Conservation (phyloP, 2,797 vertebrate genomes). For the Siniperca undulata region DNA sequence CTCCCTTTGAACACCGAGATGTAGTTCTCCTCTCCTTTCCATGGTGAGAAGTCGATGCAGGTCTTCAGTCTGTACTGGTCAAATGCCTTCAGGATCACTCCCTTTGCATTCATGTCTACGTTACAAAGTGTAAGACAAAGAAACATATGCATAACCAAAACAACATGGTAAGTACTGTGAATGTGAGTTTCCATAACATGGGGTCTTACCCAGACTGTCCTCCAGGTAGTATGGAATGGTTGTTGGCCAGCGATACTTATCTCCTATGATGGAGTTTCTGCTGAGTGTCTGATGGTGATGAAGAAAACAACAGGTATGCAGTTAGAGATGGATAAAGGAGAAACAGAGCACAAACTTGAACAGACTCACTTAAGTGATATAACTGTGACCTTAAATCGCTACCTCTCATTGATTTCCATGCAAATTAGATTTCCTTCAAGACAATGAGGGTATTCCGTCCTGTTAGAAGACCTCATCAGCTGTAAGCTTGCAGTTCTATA, state of each 20-base stretch:
- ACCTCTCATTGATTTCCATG: neutral
- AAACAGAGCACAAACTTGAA: neutral
- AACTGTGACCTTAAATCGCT: neutral
- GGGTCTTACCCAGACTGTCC: conserved; percentile 87
- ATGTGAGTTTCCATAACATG: neutral
- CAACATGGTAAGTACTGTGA: rapidly evolving
- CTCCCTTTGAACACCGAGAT: conserved; percentile 90
- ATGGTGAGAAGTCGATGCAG: conserved; percentile 93
- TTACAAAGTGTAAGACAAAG: neutral
- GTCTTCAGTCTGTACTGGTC: conserved; percentile 94
- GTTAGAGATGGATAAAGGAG: neutral
- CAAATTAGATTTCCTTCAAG: neutral
- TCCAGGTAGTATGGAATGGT: conserved; percentile 91
- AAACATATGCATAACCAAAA: neutral
- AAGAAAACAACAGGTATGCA: conserved; percentile 1
- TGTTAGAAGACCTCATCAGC: neutral
- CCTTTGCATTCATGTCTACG: conserved; percentile 93
- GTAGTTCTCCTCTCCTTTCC: conserved; percentile 91
- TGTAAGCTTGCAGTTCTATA: neutral
- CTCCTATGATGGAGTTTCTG: conserved; percentile 88
- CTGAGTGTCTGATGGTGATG: conserved; percentile 61
- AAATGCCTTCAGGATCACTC: conserved; percentile 91
- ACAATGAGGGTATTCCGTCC: neutral
- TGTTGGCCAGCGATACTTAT: conserved; percentile 89
- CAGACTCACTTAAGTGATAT: neutral